phyloP scores from a whole-genome alignment of 2,888 invertebrate genomes.

The Salticus scenicus region DNA sequence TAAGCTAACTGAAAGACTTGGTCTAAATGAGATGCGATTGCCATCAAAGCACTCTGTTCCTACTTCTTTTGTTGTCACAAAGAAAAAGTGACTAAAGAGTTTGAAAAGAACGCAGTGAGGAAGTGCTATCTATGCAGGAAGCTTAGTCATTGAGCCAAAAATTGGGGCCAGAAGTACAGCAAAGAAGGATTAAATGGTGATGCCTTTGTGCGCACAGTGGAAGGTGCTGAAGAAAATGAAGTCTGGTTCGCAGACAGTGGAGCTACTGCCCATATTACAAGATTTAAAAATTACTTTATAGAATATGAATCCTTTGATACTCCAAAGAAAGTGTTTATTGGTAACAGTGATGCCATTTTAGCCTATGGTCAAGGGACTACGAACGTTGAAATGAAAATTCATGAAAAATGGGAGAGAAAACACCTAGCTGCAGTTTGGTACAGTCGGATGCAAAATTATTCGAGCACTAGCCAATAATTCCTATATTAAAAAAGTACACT shows the following conservation, averaged over 20 bases:
- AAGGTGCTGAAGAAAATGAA: neutral
- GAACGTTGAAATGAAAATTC: neutral
- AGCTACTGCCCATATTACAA: neutral
- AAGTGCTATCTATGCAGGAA: neutral
- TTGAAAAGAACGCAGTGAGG: neutral
- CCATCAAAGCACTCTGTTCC: neutral
- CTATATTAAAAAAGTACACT: no score
- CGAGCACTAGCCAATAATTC: no score
- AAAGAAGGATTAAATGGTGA: neutral
- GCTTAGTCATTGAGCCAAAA: neutral
- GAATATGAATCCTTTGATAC: neutral
- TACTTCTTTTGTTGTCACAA: neutral
- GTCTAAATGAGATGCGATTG: constrained; percentile 25
- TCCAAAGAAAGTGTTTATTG: constrained; percentile 6
- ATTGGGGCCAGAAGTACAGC: neutral
- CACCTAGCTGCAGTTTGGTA: no score
- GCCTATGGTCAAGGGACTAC: constrained; percentile 3
- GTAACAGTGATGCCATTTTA: constrained; percentile 7
- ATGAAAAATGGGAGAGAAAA: no score
- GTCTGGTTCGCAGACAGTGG: neutral
- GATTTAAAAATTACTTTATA: neutral
- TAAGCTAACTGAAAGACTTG: constrained; percentile 29
- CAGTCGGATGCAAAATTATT: no score
- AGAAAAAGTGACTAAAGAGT: neutral
- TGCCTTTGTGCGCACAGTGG: neutral